A percentile compares a stretch with the other conserved stretches of the same genome.
Evolutionary conservation across 2,888 invertebrate genomes (phyloP).

Genomic region (Belgica antarctica): DNA sequence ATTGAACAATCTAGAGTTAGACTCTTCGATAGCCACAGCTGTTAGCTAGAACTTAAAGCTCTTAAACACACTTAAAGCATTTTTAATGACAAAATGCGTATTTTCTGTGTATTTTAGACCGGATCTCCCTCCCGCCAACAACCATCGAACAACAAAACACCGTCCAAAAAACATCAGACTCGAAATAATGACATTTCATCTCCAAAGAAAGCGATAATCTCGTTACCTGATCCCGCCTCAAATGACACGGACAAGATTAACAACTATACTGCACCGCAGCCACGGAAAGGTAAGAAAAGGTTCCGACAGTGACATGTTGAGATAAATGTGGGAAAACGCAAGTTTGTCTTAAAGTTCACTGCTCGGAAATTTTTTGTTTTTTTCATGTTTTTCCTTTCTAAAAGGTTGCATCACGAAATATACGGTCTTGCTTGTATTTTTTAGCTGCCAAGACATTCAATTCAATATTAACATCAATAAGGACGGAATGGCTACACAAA

Average conservation of each 20-base stretch:
- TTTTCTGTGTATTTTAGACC: constrained; percentile 24
- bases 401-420: too few species aligned
- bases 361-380: too few species aligned
- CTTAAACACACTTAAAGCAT: not conserved
- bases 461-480: not conserved
- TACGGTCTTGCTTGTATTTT: too few species aligned
- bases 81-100: not conserved
- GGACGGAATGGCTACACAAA: constrained; percentile 2
- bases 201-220: not conserved
- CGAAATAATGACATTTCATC: constrained; percentile 13
- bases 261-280: not conserved
- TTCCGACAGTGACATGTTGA: too few species aligned
- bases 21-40: too few species aligned
- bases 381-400: too few species aligned
- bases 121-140: constrained; percentile 38
- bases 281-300: constrained; percentile 7
- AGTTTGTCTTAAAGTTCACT: too few species aligned
- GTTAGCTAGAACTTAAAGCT: too few species aligned
- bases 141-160: constrained; percentile 41
- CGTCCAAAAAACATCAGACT: not conserved
- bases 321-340: too few species aligned
- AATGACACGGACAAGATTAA: not conserved
- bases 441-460: too few species aligned
- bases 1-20: too few species aligned
- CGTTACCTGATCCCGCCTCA: not conserved